These are phyloP conservation scores for Orgyia antiqua DNA, from an alignment of 2,888 invertebrate species.

Conservation along the genomic window DNA sequence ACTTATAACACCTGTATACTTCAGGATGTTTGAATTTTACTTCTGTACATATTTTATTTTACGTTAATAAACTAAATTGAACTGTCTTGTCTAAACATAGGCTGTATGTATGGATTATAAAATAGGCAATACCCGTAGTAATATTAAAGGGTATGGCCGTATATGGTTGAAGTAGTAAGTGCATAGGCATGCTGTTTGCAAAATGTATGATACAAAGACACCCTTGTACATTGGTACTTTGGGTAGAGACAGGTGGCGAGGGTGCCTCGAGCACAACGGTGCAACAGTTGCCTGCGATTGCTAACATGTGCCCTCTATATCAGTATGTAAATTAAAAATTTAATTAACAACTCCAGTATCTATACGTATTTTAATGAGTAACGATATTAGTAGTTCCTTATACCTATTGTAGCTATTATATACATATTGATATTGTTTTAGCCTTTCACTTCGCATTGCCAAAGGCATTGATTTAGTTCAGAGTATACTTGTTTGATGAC, in stretches of 20 bases:
- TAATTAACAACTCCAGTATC: conserved; percentile 49
- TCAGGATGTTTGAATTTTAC: too few species aligned
- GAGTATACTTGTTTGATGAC: conserved; percentile 19
- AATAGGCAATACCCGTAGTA: too few species aligned
- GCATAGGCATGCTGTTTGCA: conserved; percentile 21
- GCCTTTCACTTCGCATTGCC: conserved; percentile 28
- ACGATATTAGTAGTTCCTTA: conserved; percentile 8
- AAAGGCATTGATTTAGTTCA: conserved; percentile 16
- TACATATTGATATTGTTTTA: conserved; percentile 14
- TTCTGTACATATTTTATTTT: too few species aligned
- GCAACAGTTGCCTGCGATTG: conserved; percentile 26
- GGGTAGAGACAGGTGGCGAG: conserved; percentile 54
- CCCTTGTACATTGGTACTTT: conserved; percentile 17
- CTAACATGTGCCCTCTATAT: conserved; percentile 34
- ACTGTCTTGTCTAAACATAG: too few species aligned
- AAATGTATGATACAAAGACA: conserved; percentile 16
- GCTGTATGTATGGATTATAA: too few species aligned
- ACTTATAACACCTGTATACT: conserved; percentile 34
- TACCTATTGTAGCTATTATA: conserved; percentile 7
- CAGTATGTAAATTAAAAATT: conserved; percentile 47
- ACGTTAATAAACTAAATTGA: too few species aligned
- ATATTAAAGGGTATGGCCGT: too few species aligned
- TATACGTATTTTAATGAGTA: conserved; percentile 27
- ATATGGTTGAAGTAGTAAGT: conserved; percentile 9
- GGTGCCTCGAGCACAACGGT: conserved; percentile 52